Base-by-base conservation (phyloP, 2,888 invertebrate species). In the Ptycholaimellus sp. region DNA sequence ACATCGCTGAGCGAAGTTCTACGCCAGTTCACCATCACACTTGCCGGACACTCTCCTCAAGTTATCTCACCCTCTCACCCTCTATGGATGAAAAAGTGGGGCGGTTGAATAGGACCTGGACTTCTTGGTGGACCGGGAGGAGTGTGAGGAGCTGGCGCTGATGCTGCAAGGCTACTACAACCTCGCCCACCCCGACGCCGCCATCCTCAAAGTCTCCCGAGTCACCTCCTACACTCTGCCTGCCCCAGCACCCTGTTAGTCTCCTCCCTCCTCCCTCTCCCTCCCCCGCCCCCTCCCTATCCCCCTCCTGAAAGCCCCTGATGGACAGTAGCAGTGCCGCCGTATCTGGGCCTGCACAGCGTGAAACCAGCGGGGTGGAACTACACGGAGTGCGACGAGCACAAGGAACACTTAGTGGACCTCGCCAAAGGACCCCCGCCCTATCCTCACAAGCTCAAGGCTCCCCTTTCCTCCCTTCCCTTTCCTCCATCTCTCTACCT, bases 41-140 rank as follows among this genome's bases (percentile, higher is more conserved):
- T 50, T 37, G n/a, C n/a, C n/a, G n/a, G n/a, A n/a, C n/a, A n/a
- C n/a, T n/a, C n/a, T n/a, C n/a, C n/a, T n/a, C n/a, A n/a, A n/a
- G n/a, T n/a, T n/a, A n/a, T n/a, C n/a, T n/a, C n/a, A n/a, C n/a
- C n/a, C n/a, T n/a, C n/a, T n/a, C n/a, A n/a, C n/a, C n/a, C n/a
- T n/a, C n/a, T n/a, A n/a, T n/a, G n/a, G n/a, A n/a, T n/a, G n/a
- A n/a, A n/a, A n/a, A n/a, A n/a, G n/a, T n/a, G n/a, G n/a, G n/a
- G n/a, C n/a, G n/a, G n/a, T n/a, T n/a, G n/a, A n/a, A n/a, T 29
- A 46, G 44, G 46, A 47, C 2, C 40, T 57, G 45, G 50, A 53
- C 30, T 52, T 63, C 21, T 40, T 60, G 23, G 58, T 63, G 18
- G 53, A 52, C 35, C 57, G 54, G 30, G 59, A 59, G 33, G 62